Evolutionary conservation across 2,797 vertebrate genomes (phyloP), one percentile per base, ranked within the genome.

Genomic region (Tapirus indicus): DNA sequence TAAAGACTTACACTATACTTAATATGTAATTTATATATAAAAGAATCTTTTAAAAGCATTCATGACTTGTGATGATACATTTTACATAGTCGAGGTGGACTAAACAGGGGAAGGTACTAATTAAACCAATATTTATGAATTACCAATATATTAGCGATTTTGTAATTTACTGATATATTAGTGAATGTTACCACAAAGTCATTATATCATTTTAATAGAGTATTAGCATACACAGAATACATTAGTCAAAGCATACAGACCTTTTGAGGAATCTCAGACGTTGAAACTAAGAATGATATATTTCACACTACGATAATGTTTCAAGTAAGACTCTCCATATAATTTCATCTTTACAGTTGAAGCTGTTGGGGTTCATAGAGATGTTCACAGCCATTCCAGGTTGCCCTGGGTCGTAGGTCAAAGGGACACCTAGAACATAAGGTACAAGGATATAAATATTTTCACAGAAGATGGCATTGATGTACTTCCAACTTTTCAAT

Each of bases 371-470:
- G 44, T 4, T 84, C 35, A 2, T 0, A 0, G n/a, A 84, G 82
- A 54, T 9, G 60, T 13, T 68, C 54, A 87, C 1, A 92, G 95
- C 47, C 83, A 98, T 98, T 97, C 80, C 83, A 72, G 21, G 32
- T 90, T 6, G 44, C 83, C 90, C 94, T 7, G 2, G 60, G 41
- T 4, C 68, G 79, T 0, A 52, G 18, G 27, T 90, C 68, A 97
- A 85, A 11, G n/a, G 58, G 95, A 96, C n/a, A 95, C n/a, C 62
- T 96, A 84, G 38, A 35, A 89, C 21, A n/a, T 20, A 88, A 94
- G 58, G 84, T 38, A 94, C n/a, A 77, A 64, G 49, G 62, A 93
- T 7, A 6, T 93, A 69, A 97, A 13, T 13, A 21, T 11, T 17
- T 58, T 32, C 68, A 10, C 3, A 13, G 32, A 71, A 9, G 23